Base-by-base conservation (phyloP, 2,113 vertebrate genomes). In the Passer montanus region DNA sequence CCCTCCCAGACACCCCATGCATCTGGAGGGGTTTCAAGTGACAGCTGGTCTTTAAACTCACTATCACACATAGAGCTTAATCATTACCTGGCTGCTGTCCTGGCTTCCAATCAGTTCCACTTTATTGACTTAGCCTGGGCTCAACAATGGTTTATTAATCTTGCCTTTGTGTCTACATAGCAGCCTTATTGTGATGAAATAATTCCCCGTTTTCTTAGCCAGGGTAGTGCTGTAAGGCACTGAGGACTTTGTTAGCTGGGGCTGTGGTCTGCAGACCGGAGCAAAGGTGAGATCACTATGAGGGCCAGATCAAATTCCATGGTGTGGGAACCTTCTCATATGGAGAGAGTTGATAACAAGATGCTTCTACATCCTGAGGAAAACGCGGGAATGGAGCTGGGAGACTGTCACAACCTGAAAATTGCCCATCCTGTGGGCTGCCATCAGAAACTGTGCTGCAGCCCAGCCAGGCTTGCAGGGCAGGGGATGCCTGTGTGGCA, bases 41-140 rank as follows among this genome's bases (percentile, higher is more conserved):
- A 89, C 92, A 91, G 82, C 93, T 93, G 80, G 47, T 86, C 73
- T 93, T 88, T 84, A 86, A 89, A 81, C 35, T 93, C 76, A 44
- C 9, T 35, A 59, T 74, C 79, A 33, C 72, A 67, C 53, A 18
- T 6, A 12, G 30, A 70, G 75, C 90, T 94, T 92, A 93, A 92
- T 87, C 37, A 82, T 87, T 92, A 94, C 81, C 83, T 92, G 88
- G 50, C 94, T 16, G 46, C 69, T 66, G 46, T n/a, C 69, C 81
- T 92, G 73, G 53, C 77, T 89, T 55, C 60, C 56, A 84, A n/a
- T 84, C 86, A 79, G 47, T 72, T 94, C 70, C 53, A 35, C 76
- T 78, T 94, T 69, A 62, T 87, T 90, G 76, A 89, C 53, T 78
- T 81, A 53, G 44, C 79, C n/a, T 1, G 2, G 39, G 62, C 72